These are phyloP conservation scores for Drosophila takahashii DNA, from an alignment of 1,140 invertebrate genomes.

Conservation along the genomic window DNA sequence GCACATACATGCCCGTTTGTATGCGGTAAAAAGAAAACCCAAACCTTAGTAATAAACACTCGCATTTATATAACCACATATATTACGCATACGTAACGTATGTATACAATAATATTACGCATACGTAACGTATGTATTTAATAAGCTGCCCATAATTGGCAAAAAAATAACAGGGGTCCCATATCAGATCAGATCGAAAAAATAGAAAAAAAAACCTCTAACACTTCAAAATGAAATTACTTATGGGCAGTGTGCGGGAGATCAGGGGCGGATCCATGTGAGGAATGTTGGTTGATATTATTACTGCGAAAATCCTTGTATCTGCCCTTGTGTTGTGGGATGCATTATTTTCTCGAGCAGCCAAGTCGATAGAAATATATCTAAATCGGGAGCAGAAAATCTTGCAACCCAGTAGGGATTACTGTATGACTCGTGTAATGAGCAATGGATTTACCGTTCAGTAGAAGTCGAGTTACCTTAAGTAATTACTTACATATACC, in stretches of 20 bases:
- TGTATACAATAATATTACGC: slow-evolving; percentile 7
- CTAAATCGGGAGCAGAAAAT: slow-evolving; percentile 9
- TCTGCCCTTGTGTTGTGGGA: slow-evolving; percentile 1
- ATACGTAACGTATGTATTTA: slow-evolving; percentile 3
- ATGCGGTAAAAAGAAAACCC: slow-evolving; percentile 52
- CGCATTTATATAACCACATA: slow-evolving; percentile 25
- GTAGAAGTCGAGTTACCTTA: slow-evolving; percentile 38
- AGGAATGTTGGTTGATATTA: not conserved
- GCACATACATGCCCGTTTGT: slow-evolving; percentile 59
- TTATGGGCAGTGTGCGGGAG: slow-evolving; percentile 10
- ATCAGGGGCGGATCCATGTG: slow-evolving; percentile 1
- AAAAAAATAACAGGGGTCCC: not conserved
- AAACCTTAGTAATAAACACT: slow-evolving; percentile 25
- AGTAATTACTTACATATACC: slow-evolving; percentile 9
- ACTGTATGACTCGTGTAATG: not conserved
- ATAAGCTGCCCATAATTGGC: slow-evolving; percentile 20
- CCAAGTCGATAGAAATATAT: not conserved
- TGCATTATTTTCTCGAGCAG: slow-evolving; percentile 16
- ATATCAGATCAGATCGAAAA: not conserved
- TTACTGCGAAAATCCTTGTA: not conserved
- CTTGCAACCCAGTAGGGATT: slow-evolving; percentile 18
- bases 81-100: not conserved
- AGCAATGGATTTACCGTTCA: slow-evolving; percentile 16
- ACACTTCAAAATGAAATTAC: slow-evolving; percentile 21
- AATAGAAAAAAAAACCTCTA: not conserved